Percentiles rank a stretch among this genome's conserved stretches.
Evolutionary conservation across 2,797 vertebrate genomes (phyloP).

Genomic region (Argyrosomus regius): DNA sequence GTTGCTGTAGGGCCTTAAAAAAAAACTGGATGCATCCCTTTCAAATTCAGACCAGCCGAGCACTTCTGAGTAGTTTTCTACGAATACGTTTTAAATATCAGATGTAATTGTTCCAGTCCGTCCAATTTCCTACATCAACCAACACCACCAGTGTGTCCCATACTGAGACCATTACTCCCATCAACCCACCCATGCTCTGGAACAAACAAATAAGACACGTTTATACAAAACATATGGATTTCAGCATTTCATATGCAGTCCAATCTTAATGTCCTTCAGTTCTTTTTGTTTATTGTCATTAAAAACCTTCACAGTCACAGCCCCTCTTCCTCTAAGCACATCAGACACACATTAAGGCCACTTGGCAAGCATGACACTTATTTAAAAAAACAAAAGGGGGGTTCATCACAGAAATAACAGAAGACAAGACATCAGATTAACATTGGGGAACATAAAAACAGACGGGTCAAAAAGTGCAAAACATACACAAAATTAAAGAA

Average conservation of each 20-base stretch:
- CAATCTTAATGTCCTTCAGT: conserved; percentile 41
- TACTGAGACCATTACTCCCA: conserved; percentile 66
- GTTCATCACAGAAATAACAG: conserved; percentile 32
- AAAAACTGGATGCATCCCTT: background rate
- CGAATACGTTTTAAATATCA: conserved; percentile 51
- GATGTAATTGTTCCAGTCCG: conserved; percentile 51
- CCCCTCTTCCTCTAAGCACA: conserved; percentile 48
- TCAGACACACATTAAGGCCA: conserved; percentile 61
- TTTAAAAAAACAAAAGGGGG: conserved; percentile 6
- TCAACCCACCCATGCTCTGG: conserved; percentile 52
- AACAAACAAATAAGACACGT: conserved; percentile 61
- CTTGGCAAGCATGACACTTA: conserved; percentile 43
- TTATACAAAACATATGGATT: conserved; percentile 66
- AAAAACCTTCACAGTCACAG: conserved; percentile 56
- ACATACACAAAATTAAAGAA: conserved; percentile 28
- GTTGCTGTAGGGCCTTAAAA: conserved; percentile 1
- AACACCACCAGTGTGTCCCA: conserved; percentile 48
- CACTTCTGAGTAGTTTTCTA: conserved; percentile 25
- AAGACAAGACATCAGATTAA: conserved; percentile 46
- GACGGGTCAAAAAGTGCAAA: conserved; percentile 26
- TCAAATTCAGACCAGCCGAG: conserved; percentile 34
- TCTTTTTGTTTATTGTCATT: conserved; percentile 69
- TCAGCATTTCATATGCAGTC: conserved; percentile 43
- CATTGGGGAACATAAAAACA: conserved; percentile 28
- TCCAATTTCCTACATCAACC: conserved; percentile 39